Base-by-base conservation (phyloP, 2,113 vertebrate genomes). In the Sminthopsis crassicaudata region DNA sequence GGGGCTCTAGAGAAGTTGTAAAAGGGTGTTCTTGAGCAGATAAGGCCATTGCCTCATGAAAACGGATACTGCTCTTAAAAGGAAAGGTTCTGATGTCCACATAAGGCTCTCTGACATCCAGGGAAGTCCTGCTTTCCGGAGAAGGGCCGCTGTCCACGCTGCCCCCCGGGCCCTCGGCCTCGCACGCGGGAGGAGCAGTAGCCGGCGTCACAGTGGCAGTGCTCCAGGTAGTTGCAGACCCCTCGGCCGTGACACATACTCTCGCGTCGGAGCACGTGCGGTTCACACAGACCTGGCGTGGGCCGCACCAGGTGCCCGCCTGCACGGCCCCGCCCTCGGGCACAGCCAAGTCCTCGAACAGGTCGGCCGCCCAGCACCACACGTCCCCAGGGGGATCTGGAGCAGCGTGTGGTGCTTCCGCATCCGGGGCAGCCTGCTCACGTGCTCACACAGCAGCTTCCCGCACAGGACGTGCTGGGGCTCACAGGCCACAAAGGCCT, bases 111-210 rank as follows among this genome's bases (percentile, higher is more conserved):
- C 42, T 12, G 8, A 0, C 6, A 10, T 11, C 9, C 0, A 51
- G 50, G 50, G 9, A 51, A 51, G 50, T 51, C 0, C 50, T 51
- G 50, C 0, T 11, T 9, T 51, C 50, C 9, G 8, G 50, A 51
- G 50, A 0, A 9, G 50, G 50, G 8, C 50, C 50, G 9, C 50
- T 51, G 50, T 51, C 50, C 50, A 51, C 50, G 50, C 50, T 51
- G 50, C 50, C 50, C 50, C 50, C 50, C 50, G 50, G 50, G 50
- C 50, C 50, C 50, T 51, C 0, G 0, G 0, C 67, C 52, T 48
- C 57, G 53, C 99, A 99, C 88, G 91, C 0, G 0, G 99, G 99
- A 0, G 99, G 99, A 0, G 91, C 98, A n/a, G 99, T 98, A 99
- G 5, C 99, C 99, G 0, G 91, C 0, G 0, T 98, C 1, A 95